These are phyloP conservation scores for Acanthoscelides obtectus DNA, from an alignment of 2,888 invertebrate genomes.

Conservation along the genomic window DNA sequence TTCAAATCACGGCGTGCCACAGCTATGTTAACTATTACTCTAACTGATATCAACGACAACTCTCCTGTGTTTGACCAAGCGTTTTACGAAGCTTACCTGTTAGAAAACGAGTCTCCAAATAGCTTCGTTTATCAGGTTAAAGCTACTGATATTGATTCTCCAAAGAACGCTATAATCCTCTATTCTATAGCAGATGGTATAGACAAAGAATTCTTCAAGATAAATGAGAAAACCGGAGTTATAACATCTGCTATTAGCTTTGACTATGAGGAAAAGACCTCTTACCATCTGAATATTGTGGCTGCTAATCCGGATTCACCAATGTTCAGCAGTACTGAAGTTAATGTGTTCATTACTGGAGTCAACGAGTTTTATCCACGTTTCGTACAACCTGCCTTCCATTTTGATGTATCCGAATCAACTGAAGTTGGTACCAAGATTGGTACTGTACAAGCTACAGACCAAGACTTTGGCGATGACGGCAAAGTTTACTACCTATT, in stretches of 20 bases:
- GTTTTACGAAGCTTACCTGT: constrained; percentile 70
- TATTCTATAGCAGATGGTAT: constrained; percentile 77
- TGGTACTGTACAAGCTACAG: constrained; percentile 81
- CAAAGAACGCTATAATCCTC: constrained; percentile 78
- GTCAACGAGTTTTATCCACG: constrained; percentile 86
- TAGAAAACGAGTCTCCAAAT: constrained; percentile 76
- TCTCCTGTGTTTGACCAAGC: constrained; percentile 80
- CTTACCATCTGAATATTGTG: constrained; percentile 70
- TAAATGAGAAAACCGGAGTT: constrained; percentile 72
- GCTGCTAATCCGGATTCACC: constrained; percentile 84
- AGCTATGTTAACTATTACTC: constrained; percentile 76
- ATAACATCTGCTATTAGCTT: constrained; percentile 73
- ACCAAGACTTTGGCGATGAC: constrained; percentile 84
- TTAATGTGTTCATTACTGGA: constrained; percentile 74
- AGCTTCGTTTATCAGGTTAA: constrained; percentile 69
- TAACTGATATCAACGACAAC: constrained; percentile 93
- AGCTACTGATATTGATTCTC: constrained; percentile 83
- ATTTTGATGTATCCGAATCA: constrained; percentile 90
- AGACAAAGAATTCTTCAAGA: constrained; percentile 68
- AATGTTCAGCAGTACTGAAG: constrained; percentile 70
- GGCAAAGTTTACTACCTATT: constrained; percentile 88
- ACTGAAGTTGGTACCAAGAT: constrained; percentile 81
- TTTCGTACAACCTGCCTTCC: constrained; percentile 84
- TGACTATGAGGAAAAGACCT: constrained; percentile 79
- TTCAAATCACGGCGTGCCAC: constrained; percentile 73